Percentiles rank a stretch among this genome's conserved stretches.
Conservation (phyloP, 1,140 invertebrate genomes). For the Drosophila trapezifrons region DNA sequence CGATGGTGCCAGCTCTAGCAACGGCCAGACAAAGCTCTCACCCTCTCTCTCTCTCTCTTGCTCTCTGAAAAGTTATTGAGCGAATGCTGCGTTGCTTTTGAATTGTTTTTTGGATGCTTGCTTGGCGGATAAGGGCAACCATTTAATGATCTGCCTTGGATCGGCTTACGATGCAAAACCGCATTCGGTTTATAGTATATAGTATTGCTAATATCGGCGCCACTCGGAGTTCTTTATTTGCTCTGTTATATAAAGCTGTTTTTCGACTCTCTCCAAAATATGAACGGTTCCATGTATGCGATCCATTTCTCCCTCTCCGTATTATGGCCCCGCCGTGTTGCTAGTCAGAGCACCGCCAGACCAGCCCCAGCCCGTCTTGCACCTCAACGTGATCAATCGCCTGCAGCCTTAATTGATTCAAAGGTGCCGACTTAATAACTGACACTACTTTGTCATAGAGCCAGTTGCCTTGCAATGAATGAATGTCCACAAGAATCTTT, state of each 20-base stretch:
- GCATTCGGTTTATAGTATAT: conserved; percentile 34
- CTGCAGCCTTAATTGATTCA: conserved; percentile 65
- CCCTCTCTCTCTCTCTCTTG: background rate
- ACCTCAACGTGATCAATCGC: conserved; percentile 51
- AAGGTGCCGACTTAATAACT: conserved; percentile 52
- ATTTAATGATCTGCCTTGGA: conserved; percentile 39
- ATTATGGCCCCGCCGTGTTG: conserved; percentile 14
- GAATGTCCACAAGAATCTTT: background rate
- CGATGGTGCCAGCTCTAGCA: background rate
- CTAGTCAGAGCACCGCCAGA: conserved; percentile 2
- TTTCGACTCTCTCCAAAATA: conserved; percentile 24
- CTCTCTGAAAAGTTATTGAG: conserved; percentile 1
- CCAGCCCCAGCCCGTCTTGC: conserved; percentile 43
- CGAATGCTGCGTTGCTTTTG: conserved; percentile 1
- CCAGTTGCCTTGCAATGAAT: conserved; percentile 8
- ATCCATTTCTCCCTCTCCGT: background rate
- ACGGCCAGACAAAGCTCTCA: background rate
- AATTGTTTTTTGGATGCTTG: conserved; percentile 23
- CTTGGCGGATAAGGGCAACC: conserved; percentile 28
- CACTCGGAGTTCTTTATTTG: background rate
- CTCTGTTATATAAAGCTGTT: conserved; percentile 11
- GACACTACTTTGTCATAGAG: background rate
- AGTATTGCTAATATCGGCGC: conserved; percentile 16
- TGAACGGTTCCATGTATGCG: conserved; percentile 10
- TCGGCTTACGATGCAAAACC: conserved; percentile 46